Base-by-base conservation (phyloP, 2,113 vertebrate genomes). In the Pterophyllum scalare region DNA sequence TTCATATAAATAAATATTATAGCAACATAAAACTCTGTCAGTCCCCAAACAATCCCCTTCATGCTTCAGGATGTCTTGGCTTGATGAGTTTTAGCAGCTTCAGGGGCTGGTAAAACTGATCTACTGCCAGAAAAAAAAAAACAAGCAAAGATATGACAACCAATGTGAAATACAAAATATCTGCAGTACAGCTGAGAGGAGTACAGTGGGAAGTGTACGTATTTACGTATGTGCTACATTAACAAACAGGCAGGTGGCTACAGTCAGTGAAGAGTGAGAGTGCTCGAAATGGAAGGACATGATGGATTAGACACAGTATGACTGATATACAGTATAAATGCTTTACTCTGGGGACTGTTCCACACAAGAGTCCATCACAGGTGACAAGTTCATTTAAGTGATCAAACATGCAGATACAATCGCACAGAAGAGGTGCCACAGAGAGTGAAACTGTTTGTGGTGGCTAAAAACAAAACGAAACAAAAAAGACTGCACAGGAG, bases 1-100 rank as follows among this genome's bases (percentile, higher is more conserved):
- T 90, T 89, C 24, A 60, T 94, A 94, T 94, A 94, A 96, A 96
- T 95, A 95, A 96, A 95, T 94, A 95, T 89, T 92, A 92, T 89
- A 90, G 92, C 89, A 94, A 94, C 83, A 88, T 91, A 92, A 92
- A 77, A 93, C 79, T 94, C 93, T 93, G 93, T 94, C 84, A 82
- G 57, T 87, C 86, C 90, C 56, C 65, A 76, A 84, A 84, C 74
- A 3, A 62, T 81, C 81, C 82, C 26, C 65, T 79, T 91, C 85
- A 79, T 87, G 92, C 82, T 70, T 76, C 65, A 43, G 33, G 60
- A 75, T 43, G n/a, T 65, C n/a, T 60, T 12, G n/a, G 62, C 15
- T 61, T 26, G 33, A 74, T 83, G 74, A n/a, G 82, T 84, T 80
- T 65, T 17, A 6, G 7, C 57, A 40, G 84, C 56, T 64, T 15